Evolutionary conservation across 2,888 invertebrate species (phyloP).

Genomic region (Pseudococcus jackbeardsleyi): DNA sequence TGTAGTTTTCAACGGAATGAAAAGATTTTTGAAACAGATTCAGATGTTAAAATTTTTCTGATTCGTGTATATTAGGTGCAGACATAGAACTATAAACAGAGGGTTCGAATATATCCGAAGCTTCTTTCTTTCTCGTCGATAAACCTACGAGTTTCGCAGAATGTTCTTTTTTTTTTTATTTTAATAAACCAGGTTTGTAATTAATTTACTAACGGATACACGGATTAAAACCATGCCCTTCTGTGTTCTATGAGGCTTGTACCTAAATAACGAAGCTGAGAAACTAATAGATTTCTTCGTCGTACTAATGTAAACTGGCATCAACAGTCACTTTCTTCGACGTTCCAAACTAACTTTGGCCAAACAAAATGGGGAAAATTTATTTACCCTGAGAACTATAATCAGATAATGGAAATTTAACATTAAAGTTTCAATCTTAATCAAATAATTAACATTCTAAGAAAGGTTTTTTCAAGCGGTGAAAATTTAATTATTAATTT

Average conservation of each 20-base stretch:
- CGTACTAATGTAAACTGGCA: conserved; percentile 7
- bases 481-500: neutral
- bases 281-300: conserved; percentile 9
- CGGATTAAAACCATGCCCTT: neutral
- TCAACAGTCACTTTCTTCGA: conserved; percentile 29
- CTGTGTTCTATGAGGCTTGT: neutral
- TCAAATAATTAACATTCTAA: conserved; percentile 40
- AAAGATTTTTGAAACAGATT: neutral
- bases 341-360: conserved; percentile 37
- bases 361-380: conserved; percentile 35
- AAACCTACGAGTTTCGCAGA: too few relatives aligned
- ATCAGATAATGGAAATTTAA: conserved; percentile 39
- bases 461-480: neutral
- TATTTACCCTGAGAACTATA: conserved; percentile 38
- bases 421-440: conserved; percentile 25
- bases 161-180: too few relatives aligned
- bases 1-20: neutral
- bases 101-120: too few relatives aligned
- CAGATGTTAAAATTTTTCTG: too few relatives aligned
- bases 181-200: neutral
- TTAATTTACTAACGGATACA: neutral
- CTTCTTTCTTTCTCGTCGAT: too few relatives aligned
- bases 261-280: neutral
- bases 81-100: too few relatives aligned
- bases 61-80: too few relatives aligned